Evolutionary conservation across 2,797 vertebrate genomes (phyloP).

Genomic region (Leptoclinus maculatus): DNA sequence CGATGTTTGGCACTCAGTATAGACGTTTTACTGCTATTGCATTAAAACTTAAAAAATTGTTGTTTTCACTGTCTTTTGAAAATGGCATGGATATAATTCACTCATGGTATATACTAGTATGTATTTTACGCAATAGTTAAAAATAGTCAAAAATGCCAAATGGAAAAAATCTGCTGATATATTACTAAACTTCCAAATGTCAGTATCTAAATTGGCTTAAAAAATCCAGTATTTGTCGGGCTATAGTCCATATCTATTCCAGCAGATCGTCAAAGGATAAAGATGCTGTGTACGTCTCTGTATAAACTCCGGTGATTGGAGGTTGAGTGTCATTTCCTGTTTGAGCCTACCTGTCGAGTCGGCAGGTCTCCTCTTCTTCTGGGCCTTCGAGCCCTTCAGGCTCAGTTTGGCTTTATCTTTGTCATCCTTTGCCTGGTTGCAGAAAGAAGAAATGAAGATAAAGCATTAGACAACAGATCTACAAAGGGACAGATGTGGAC

Average conservation of each 20-base stretch:
- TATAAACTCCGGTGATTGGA: background rate
- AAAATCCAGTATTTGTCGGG: background rate
- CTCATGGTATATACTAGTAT: background rate
- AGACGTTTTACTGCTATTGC: background rate
- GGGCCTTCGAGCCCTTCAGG: conserved; percentile 76
- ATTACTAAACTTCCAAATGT: background rate
- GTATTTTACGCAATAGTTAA: background rate
- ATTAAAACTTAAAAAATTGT: background rate
- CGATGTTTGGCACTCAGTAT: background rate
- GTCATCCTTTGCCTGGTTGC: conserved; percentile 73
- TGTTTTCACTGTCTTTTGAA: background rate
- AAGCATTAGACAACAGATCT: background rate
- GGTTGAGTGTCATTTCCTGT: background rate
- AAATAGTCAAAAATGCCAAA: too few species aligned
- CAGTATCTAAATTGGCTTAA: background rate
- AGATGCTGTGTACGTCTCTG: background rate
- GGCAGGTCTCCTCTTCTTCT: conserved; percentile 85
- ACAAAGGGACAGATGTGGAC: background rate
- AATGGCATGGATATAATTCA: background rate
- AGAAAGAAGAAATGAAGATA: conserved; percentile 14
- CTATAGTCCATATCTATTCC: background rate
- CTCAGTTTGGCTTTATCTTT: conserved; percentile 82
- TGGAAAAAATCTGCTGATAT: background rate
- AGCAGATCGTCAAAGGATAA: background rate
- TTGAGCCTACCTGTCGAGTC: conserved; percentile 82